phyloP scores from a whole-genome alignment of 2,113 vertebrate species.

The Xenopus tropicalis region UCB_Xtro_10.0 CM004448.2:89038001-89038500 shows the following conservation, averaged over 20 bases:
- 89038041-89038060: not conserved
- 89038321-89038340: too few relatives aligned
- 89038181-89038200: not conserved
- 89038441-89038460: not conserved
- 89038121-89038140: not conserved
- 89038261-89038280: slow-evolving; percentile 13
- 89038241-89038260: slow-evolving; percentile 32
- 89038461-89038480: slow-evolving; percentile 94
- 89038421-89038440: too few relatives aligned
- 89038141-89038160: slow-evolving; percentile 1
- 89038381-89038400: too few relatives aligned
- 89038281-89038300: slow-evolving; percentile 25
- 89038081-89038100: too few relatives aligned
- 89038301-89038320: too few relatives aligned
- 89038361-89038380: too few relatives aligned
- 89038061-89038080: not conserved
- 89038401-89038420: too few relatives aligned
- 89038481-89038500: slow-evolving; percentile 87
- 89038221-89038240: not conserved
- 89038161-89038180: slow-evolving; percentile 29
- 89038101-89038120: not conserved
- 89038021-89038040: not conserved
- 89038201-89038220: slow-evolving; percentile 14
- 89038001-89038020: too few relatives aligned
- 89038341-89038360: too few relatives aligned